phyloP scores from a whole-genome alignment of 1,140 invertebrate species.

The Olivierus martensii region DNA sequence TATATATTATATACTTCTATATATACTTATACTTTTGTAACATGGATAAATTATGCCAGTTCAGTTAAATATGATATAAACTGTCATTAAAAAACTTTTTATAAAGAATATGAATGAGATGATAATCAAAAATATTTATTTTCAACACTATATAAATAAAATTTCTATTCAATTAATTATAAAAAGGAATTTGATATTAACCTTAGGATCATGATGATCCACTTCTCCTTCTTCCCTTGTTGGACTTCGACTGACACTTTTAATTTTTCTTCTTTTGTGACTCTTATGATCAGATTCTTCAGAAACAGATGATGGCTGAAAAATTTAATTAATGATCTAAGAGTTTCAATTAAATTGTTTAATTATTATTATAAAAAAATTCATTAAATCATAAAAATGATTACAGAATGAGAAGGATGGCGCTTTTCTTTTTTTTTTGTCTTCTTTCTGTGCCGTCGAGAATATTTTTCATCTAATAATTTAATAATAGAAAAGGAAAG shows the following conservation, averaged over 20 bases:
- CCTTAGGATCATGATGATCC: slow-evolving; percentile 2
- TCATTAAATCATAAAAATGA: neutral
- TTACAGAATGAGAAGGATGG: slow-evolving; percentile 7
- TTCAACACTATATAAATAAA: too few species aligned
- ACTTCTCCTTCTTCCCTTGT: slow-evolving; percentile 17
- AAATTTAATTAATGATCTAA: neutral
- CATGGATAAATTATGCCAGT: too few species aligned
- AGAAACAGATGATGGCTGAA: slow-evolving; percentile 10
- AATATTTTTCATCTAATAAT: neutral
- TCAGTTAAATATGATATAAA: too few species aligned
- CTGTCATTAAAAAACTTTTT: too few species aligned
- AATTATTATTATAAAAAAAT: neutral
- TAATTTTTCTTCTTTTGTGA: slow-evolving; percentile 3
- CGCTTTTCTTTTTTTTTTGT: slow-evolving; percentile 16
- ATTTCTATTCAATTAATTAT: too few species aligned
- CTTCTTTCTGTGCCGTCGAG: slow-evolving; percentile 13
- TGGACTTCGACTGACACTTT: slow-evolving; percentile 9
- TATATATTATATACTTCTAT: too few species aligned
- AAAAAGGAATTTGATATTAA: too few species aligned
- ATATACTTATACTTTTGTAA: too few species aligned
- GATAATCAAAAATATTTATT: too few species aligned
- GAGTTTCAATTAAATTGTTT: too few species aligned
- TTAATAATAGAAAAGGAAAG: too few species aligned
- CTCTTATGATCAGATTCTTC: slow-evolving; percentile 7
- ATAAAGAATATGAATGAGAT: too few species aligned